These are phyloP conservation scores for Leptinotarsa rubiginosa DNA, from an alignment of 2,888 invertebrate genomes.

Conservation along the genomic window DNA sequence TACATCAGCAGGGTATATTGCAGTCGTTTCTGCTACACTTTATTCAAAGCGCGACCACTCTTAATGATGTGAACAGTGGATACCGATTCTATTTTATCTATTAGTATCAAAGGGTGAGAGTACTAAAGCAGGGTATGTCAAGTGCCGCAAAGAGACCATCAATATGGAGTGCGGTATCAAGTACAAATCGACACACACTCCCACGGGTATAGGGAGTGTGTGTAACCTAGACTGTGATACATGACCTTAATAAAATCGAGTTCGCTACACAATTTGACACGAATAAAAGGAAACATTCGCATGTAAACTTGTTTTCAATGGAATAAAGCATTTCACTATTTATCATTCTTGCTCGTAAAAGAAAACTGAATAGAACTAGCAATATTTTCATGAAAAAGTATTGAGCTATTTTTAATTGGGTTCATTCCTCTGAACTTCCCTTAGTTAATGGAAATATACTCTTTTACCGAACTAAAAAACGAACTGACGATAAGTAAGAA, in stretches of 20 bases:
- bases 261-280: not conserved
- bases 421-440: no score
- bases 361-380: no score
- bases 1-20: not conserved
- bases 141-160: constrained; percentile 24
- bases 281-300: not conserved
- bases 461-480: no score
- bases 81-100: constrained; percentile 32
- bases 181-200: constrained; percentile 32
- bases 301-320: not conserved
- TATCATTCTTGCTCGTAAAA: no score
- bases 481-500: no score
- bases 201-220: no score
- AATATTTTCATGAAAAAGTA: no score
- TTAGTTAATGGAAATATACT: no score
- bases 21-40: constrained; percentile 2
- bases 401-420: no score
- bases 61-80: constrained; percentile 23
- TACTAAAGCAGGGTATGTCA: constrained; percentile 21
- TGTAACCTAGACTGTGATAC: no score
- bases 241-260: no score
- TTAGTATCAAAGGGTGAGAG: constrained; percentile 31
- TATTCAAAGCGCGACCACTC: constrained; percentile 6
- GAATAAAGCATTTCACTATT: not conserved
- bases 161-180: constrained; percentile 32